These are phyloP conservation scores for Phaonia tiefii DNA, from an alignment of 2,888 invertebrate species.

Conservation along the genomic window DNA sequence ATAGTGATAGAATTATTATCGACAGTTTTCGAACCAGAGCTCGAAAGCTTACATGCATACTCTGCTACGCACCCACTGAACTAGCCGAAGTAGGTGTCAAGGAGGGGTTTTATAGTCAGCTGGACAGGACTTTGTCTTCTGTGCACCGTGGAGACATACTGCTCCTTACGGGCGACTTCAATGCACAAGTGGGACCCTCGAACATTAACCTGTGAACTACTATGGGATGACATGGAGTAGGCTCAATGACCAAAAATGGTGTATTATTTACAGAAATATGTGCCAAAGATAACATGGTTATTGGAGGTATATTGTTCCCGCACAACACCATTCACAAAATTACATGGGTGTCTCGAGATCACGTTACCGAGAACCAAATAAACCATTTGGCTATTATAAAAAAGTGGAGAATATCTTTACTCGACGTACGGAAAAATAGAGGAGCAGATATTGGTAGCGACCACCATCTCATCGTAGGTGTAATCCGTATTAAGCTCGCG, in stretches of 20 bases:
- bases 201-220: too few relatives aligned
- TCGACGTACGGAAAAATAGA: conserved; percentile 29
- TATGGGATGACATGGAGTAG: too few relatives aligned
- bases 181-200: too few relatives aligned
- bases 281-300: conserved; percentile 1
- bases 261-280: background rate
- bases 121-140: background rate
- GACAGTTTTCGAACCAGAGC: background rate
- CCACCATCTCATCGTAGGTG: conserved; percentile 1
- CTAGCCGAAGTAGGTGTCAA: background rate
- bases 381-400: background rate
- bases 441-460: conserved; percentile 12
- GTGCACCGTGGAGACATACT: background rate
- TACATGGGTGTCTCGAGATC: background rate
- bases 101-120: background rate
- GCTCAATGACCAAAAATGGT: background rate
- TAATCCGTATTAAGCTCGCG: background rate
- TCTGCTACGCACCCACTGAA: background rate
- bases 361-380: conserved; percentile 11
- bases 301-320: background rate
- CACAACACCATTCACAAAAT: conserved; percentile 3
- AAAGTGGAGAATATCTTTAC: conserved; percentile 9
- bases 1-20: background rate
- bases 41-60: background rate
- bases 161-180: too few relatives aligned